A percentile compares a stretch with the other conserved stretches of the same genome.
Conservation (phyloP, 2,797 vertebrate genomes). For the Esox lucius region DNA sequence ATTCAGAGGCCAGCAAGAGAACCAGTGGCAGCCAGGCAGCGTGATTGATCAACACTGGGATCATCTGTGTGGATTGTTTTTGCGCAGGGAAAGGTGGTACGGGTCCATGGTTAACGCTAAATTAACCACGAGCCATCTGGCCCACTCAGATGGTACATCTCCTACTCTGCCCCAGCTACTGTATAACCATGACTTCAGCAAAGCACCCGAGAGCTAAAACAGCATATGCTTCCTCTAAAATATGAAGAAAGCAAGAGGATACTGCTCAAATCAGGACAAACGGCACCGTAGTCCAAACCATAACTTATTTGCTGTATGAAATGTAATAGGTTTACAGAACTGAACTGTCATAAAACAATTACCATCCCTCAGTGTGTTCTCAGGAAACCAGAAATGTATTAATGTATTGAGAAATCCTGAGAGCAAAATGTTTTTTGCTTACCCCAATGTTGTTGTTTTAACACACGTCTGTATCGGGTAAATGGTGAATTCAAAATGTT, state of each 20-base stretch:
- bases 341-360: conserved; percentile 20
- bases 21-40: conserved; percentile 21
- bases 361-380: conserved; percentile 15
- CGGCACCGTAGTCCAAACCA: conserved; percentile 15
- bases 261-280: conserved; percentile 14
- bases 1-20: conserved; percentile 27
- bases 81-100: conserved; percentile 42
- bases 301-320: neutral
- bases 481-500: neutral
- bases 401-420: neutral
- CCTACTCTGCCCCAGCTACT: conserved; percentile 23
- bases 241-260: neutral
- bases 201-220: conserved; percentile 33
- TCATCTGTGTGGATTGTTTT: conserved; percentile 40
- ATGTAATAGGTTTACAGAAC: conserved; percentile 24
- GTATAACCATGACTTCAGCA: conserved; percentile 21
- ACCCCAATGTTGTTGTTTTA: neutral
- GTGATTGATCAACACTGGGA: conserved; percentile 44
- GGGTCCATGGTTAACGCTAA: conserved; percentile 56
- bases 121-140: conserved; percentile 65
- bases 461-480: no score
- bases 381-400: neutral
- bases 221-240: conserved; percentile 37
- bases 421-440: neutral
- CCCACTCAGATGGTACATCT: conserved; percentile 41